Conservation (phyloP, 2,888 invertebrate genomes). For the Meandrusa payeni region DNA sequence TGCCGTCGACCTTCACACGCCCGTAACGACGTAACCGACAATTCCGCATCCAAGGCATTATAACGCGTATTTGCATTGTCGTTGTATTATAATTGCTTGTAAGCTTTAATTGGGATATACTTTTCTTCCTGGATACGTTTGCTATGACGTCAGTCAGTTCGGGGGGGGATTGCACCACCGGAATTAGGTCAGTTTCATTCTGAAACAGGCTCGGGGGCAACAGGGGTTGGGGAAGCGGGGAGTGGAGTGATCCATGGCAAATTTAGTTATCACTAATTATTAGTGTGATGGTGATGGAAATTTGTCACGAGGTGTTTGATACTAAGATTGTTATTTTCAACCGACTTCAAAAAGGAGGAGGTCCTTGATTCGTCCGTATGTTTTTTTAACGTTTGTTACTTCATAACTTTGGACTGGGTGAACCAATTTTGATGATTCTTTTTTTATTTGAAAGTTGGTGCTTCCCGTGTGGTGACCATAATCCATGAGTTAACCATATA, state of each 20-base stretch:
- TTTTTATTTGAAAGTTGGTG: too few relatives aligned
- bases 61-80: constrained; percentile 26
- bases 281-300: constrained; percentile 21
- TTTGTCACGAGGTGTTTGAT: neutral
- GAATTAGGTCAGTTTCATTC: constrained; percentile 85
- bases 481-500: too few relatives aligned
- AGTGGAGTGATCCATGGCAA: constrained; percentile 47
- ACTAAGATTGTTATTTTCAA: too few relatives aligned
- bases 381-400: too few relatives aligned
- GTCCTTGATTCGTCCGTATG: too few relatives aligned
- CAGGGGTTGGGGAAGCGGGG: constrained; percentile 43
- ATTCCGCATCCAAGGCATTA: constrained; percentile 27
- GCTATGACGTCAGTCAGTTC: constrained; percentile 80
- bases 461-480: too few relatives aligned
- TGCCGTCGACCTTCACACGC: constrained; percentile 32
- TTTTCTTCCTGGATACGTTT: constrained; percentile 45
- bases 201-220: constrained; percentile 74
- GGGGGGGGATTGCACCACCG: constrained; percentile 68
- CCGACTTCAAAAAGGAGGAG: too few relatives aligned
- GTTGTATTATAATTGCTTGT: constrained; percentile 33
- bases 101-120: constrained; percentile 44
- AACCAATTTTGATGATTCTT: too few relatives aligned
- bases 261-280: constrained; percentile 49
- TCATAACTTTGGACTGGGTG: too few relatives aligned
- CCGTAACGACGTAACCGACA: constrained; percentile 40